Conservation (phyloP, 2,797 vertebrate species). For the Spinus olivaceus region DNA sequence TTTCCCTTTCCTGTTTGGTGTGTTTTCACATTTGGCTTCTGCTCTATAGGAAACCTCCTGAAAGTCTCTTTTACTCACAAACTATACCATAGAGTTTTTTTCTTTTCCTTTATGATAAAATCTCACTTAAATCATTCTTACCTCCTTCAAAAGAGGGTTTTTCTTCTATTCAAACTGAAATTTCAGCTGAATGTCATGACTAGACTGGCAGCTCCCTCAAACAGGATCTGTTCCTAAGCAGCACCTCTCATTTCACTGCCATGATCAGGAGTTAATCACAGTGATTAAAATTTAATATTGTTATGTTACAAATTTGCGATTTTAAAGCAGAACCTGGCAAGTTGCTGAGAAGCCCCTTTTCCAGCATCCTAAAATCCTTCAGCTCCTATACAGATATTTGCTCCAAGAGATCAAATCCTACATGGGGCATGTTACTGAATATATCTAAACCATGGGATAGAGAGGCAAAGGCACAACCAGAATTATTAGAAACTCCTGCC, state of each 20-base stretch:
- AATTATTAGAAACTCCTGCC: not conserved
- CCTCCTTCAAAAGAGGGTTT: not conserved
- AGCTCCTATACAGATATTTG: not conserved
- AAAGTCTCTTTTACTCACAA: not conserved
- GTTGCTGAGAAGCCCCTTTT: not conserved
- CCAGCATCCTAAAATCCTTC: not conserved
- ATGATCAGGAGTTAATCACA: not conserved
- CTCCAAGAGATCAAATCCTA: not conserved
- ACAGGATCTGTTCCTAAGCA: not conserved
- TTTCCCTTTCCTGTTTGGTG: not conserved
- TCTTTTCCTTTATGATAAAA: not conserved
- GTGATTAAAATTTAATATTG: not conserved
- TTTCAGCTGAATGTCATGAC: not conserved
- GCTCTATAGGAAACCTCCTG: not conserved
- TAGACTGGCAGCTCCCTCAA: not conserved
- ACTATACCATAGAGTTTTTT: rapidly evolving
- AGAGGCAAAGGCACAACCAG: not conserved
- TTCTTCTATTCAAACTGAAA: not conserved
- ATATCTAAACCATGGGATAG: not conserved
- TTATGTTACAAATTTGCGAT: not conserved
- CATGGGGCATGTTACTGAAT: not conserved
- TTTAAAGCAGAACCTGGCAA: not conserved
- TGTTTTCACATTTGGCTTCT: not conserved
- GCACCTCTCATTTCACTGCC: not conserved
- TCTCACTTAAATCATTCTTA: not conserved